A percentile compares a stretch with the other conserved stretches of the same genome.
These are phyloP conservation scores for Tetramorium bicarinatum DNA, from an alignment of 2,888 invertebrate genomes.

Conservation along the genomic window DNA sequence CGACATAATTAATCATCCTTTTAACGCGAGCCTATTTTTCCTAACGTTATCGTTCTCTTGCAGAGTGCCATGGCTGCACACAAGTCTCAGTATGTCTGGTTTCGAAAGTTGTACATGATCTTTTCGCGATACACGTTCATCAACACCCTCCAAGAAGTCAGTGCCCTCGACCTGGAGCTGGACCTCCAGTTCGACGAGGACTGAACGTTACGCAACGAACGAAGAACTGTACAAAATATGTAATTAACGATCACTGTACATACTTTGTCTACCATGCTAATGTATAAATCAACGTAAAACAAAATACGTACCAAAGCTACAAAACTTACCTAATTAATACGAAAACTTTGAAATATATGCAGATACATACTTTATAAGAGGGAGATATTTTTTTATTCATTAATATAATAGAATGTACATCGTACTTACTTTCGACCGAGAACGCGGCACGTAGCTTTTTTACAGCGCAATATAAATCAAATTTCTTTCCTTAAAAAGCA, in stretches of 20 bases:
- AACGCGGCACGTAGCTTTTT: slow-evolving; percentile 46
- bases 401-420: slow-evolving; percentile 65
- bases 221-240: slow-evolving; percentile 72
- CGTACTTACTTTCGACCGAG: slow-evolving; percentile 57
- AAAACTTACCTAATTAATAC: background rate
- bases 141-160: slow-evolving; percentile 94
- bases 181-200: slow-evolving; percentile 91
- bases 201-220: slow-evolving; percentile 46
- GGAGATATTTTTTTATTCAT: slow-evolving; percentile 69
- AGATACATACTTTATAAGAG: slow-evolving; percentile 43
- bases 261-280: slow-evolving; percentile 63
- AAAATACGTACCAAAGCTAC: slow-evolving; percentile 14
- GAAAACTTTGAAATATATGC: background rate
- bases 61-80: slow-evolving; percentile 95
- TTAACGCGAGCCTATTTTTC: background rate
- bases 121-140: slow-evolving; percentile 97
- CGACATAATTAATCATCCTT: background rate
- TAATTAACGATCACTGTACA: slow-evolving; percentile 72
- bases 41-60: slow-evolving; percentile 61
- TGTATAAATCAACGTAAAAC: slow-evolving; percentile 32
- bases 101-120: slow-evolving; percentile 94
- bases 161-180: slow-evolving; percentile 91
- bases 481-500: slow-evolving; percentile 44
- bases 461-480: slow-evolving; percentile 59
- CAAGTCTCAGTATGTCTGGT: slow-evolving; percentile 98